Evolutionary conservation across 2,888 invertebrate species (phyloP).

Genomic region (Protonemura montana): DNA sequence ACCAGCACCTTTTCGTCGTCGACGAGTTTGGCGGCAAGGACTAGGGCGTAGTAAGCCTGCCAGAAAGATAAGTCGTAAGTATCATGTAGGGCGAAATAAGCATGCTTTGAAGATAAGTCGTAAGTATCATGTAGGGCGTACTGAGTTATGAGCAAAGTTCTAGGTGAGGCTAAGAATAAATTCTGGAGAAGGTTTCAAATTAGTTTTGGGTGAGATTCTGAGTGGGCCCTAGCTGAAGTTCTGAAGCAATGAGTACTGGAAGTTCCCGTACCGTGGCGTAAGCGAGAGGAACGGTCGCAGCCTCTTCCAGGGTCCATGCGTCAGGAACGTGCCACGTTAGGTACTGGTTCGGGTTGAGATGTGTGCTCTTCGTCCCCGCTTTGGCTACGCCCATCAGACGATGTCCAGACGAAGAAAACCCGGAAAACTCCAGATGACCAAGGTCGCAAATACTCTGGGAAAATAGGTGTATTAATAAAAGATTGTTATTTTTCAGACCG

Average conservation of each 20-base stretch:
- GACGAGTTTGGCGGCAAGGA: conserved; percentile 62
- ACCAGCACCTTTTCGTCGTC: conserved; percentile 61
- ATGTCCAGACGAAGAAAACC: conserved; percentile 48
- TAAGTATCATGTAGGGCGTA: too few species aligned
- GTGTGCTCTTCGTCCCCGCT: conserved; percentile 56
- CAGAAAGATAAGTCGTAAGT: conserved; percentile 46
- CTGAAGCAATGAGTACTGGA: too few species aligned
- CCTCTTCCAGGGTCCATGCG: conserved; percentile 62
- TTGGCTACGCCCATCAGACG: conserved; percentile 53
- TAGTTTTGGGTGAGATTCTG: neutral
- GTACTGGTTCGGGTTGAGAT: conserved; percentile 60
- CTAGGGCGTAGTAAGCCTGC: conserved; percentile 66
- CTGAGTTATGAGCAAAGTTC: too few species aligned
- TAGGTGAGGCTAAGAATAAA: too few species aligned
- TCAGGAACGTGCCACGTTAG: conserved; percentile 61
- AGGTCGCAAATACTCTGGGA: conserved; percentile 29
- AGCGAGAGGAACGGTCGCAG: conserved; percentile 64
- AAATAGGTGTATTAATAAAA: too few species aligned
- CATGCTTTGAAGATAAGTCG: too few species aligned
- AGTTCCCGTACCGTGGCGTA: conserved; percentile 59
- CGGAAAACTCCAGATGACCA: conserved; percentile 50
- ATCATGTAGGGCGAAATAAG: too few species aligned
- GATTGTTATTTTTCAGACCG: too few species aligned
- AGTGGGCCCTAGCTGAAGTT: neutral
- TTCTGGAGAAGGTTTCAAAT: conserved; percentile 47